Evolutionary conservation across 2,113 vertebrate species (phyloP).

Genomic region (Arvicanthis niloticus): DNA sequence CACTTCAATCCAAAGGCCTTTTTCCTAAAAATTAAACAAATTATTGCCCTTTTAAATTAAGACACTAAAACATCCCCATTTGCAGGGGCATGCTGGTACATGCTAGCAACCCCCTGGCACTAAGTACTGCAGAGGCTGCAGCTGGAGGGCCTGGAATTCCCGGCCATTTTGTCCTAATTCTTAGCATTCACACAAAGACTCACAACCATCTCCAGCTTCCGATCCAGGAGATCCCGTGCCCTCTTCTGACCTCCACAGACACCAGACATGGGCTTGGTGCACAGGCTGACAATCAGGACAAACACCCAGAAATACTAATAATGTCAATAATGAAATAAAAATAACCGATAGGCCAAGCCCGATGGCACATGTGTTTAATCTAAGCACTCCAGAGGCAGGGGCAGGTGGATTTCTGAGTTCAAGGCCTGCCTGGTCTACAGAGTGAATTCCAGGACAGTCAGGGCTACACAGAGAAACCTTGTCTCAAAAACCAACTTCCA

Average conservation of each 20-base stretch:
- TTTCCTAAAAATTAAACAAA: background rate
- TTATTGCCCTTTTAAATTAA: background rate
- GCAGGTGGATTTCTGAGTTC: background rate
- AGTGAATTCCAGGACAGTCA: background rate
- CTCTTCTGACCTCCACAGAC: background rate
- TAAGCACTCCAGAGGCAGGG: background rate
- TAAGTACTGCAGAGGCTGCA: background rate
- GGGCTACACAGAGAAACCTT: background rate
- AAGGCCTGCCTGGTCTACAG: background rate
- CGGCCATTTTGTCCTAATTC: background rate
- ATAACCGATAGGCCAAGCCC: background rate
- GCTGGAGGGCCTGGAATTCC: background rate
- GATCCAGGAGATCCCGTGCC: background rate
- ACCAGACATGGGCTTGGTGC: background rate
- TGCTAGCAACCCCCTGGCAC: background rate
- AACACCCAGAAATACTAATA: background rate
- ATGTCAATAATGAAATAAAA: background rate
- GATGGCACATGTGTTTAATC: background rate
- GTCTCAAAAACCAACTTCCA: background rate
- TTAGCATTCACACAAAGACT: background rate
- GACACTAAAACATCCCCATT: constrained; percentile 16
- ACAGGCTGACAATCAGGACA: background rate
- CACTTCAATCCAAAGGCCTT: background rate
- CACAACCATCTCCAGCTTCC: background rate
- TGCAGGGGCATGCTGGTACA: background rate